Percentiles rank a stretch among this genome's conserved stretches.
Conservation (phyloP, 2,888 invertebrate genomes). For the Serrognathus titanus region DNA sequence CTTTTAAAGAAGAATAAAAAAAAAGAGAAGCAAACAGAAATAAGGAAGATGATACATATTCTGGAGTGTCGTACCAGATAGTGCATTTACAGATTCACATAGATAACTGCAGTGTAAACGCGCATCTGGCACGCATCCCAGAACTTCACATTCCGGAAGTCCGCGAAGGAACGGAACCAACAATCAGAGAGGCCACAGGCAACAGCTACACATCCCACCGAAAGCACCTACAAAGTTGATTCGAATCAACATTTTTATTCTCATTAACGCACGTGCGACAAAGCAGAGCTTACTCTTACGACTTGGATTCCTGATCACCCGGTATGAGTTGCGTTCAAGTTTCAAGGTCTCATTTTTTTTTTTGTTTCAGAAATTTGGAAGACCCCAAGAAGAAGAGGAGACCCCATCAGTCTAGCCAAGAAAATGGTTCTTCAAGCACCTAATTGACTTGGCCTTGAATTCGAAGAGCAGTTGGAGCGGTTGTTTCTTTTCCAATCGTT, state of each 20-base stretch:
- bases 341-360: no score
- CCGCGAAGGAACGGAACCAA: slow-evolving; percentile 2
- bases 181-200: slow-evolving; percentile 2
- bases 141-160: slow-evolving; percentile 46
- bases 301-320: no score
- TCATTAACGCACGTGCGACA: not conserved
- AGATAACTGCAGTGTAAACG: slow-evolving; percentile 76
- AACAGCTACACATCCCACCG: slow-evolving; percentile 20
- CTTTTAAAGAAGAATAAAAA: not conserved
- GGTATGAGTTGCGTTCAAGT: no score
- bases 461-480: no score
- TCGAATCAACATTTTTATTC: slow-evolving; percentile 6
- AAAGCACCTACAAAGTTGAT: slow-evolving; percentile 31
- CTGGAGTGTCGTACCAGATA: slow-evolving; percentile 99
- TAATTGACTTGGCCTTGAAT: no score
- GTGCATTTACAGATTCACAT: slow-evolving; percentile 88
- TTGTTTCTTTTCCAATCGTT: no score
- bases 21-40: slow-evolving; percentile 20
- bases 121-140: slow-evolving; percentile 98
- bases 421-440: no score
- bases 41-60: slow-evolving; percentile 50
- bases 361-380: no score
- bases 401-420: no score
- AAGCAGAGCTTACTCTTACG: not conserved
- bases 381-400: no score